Conservation (phyloP, 2,888 invertebrate species). For the Aspidapion aeneum region DNA sequence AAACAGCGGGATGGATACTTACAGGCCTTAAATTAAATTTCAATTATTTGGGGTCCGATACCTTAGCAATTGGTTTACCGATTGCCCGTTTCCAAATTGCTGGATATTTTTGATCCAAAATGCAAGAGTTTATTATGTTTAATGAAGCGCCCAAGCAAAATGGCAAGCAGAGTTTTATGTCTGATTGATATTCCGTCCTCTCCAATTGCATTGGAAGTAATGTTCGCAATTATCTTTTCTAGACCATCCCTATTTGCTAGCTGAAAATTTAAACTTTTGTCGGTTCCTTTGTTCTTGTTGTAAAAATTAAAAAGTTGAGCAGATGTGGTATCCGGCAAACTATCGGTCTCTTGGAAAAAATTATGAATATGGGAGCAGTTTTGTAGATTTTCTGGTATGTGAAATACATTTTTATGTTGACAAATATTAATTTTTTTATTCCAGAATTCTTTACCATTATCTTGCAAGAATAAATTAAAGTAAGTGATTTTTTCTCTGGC, state of each 20-base stretch:
- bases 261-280: neutral
- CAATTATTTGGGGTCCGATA: constrained; percentile 5
- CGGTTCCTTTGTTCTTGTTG: neutral
- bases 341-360: constrained; percentile 4
- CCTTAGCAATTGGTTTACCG: constrained; percentile 3
- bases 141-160: neutral
- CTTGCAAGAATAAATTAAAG: constrained; percentile 1
- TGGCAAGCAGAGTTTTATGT: constrained; percentile 4
- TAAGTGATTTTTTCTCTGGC: constrained; percentile 9
- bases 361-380: constrained; percentile 1
- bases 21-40: constrained; percentile 8
- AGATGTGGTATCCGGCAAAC: constrained; percentile 4
- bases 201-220: constrained; percentile 6
- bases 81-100: constrained; percentile 6
- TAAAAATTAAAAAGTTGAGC: constrained; percentile 5
- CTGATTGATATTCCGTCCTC: constrained; percentile 8
- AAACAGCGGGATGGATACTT: neutral
- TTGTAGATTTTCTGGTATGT: neutral
- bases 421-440: constrained; percentile 1
- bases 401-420: too few relatives aligned
- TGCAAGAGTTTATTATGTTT: constrained; percentile 9
- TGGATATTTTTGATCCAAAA: constrained; percentile 6
- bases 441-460: constrained; percentile 5
- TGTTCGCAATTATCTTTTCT: constrained; percentile 5
- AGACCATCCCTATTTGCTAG: neutral